Conservation (phyloP, 2,888 invertebrate species). For the Ommatoiulus sabulosus region DNA sequence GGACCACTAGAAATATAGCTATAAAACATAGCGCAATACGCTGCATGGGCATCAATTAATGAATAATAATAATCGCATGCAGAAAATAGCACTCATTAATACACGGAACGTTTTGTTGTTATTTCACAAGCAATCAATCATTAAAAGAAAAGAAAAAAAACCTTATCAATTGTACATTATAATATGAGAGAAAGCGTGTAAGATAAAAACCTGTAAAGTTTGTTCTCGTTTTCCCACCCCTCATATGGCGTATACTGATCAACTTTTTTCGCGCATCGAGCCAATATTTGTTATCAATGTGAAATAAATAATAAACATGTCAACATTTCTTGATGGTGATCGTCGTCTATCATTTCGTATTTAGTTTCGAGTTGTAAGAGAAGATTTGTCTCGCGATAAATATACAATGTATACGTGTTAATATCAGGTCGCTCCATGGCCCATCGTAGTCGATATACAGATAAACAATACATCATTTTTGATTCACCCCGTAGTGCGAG, state of each 20-base stretch:
- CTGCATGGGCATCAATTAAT: not conserved
- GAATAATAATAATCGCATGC: not conserved
- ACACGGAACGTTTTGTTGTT: not conserved
- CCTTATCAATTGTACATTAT: not conserved
- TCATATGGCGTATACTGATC: not conserved
- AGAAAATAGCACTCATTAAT: not conserved
- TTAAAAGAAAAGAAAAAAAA: not conserved
- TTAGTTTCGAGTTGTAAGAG: not conserved
- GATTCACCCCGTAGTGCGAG: not conserved
- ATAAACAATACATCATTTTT: not conserved
- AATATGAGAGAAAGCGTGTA: not conserved
- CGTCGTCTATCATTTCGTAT: not conserved
- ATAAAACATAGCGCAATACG: not conserved
- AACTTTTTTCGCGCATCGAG: not conserved
- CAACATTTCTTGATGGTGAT: not conserved
- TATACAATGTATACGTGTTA: not conserved
- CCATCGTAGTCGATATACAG: not conserved
- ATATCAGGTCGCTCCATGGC: not conserved
- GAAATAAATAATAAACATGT: conserved; percentile 1
- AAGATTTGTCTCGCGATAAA: no score
- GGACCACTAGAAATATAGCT: not conserved
- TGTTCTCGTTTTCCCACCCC: not conserved
- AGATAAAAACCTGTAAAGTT: not conserved
- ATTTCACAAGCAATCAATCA: not conserved
- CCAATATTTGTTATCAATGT: not conserved